These are phyloP conservation scores for Vanessa cardui DNA, from an alignment of 2,888 invertebrate genomes.

Conservation along the genomic window DNA sequence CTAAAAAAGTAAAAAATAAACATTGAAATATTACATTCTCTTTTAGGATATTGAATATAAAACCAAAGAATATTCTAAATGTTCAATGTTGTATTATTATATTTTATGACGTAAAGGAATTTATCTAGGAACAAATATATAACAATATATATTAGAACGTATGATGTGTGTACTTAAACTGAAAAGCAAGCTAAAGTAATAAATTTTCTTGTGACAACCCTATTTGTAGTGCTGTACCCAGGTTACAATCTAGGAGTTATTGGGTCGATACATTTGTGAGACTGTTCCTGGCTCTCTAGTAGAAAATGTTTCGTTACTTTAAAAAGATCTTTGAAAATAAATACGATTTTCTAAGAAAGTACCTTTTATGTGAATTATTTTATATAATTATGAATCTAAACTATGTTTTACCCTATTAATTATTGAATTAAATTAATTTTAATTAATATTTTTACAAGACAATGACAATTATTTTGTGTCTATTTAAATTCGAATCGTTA, in stretches of 20 bases:
- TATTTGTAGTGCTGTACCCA: conserved; percentile 2
- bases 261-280: conserved; percentile 21
- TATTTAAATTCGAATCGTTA: no score
- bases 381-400: neutral
- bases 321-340: conserved; percentile 7
- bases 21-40: neutral
- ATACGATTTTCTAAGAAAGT: conserved; percentile 4
- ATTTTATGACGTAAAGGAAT: no score
- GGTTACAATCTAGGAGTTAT: conserved; percentile 21
- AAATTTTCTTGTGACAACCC: conserved; percentile 3
- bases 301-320: conserved; percentile 12
- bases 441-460: no score
- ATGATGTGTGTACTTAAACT: neutral
- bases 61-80: no score
- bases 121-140: neutral
- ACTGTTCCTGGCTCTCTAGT: conserved; percentile 1
- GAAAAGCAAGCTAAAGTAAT: neutral
- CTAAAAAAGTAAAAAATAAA: neutral
- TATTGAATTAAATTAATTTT: neutral
- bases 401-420: neutral
- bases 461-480: no score
- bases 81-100: no score
- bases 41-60: neutral
- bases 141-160: neutral
- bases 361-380: neutral